Conservation (phyloP, 2,888 invertebrate genomes). For the Notodonta ziczac region DNA sequence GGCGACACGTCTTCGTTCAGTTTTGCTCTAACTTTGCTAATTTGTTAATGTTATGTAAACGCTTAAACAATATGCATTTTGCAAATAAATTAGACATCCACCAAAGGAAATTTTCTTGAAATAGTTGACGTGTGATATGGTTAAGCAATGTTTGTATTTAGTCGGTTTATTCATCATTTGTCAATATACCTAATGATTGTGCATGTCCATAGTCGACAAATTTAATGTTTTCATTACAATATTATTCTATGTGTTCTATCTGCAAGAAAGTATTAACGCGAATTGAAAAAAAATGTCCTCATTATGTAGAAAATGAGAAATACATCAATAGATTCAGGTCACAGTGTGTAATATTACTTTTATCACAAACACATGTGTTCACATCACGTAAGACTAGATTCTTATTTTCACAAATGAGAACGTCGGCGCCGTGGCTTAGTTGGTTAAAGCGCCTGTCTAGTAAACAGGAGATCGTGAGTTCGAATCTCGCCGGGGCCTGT, state of each 20-base stretch:
- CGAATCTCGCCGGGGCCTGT: conserved; percentile 80
- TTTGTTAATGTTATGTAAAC: conserved; percentile 37
- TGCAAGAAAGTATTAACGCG: not conserved
- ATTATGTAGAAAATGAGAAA: not conserved
- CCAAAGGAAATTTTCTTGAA: not conserved
- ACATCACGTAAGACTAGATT: not conserved
- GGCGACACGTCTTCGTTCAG: conserved; percentile 35
- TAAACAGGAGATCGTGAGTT: conserved; percentile 82
- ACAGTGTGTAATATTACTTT: not conserved
- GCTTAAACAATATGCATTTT: conserved; percentile 18
- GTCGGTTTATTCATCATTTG: too few relatives aligned
- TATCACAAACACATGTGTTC: not conserved
- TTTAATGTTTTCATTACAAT: too few relatives aligned
- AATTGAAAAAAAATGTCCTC: conserved; percentile 10
- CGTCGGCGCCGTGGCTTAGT: conserved; percentile 78
- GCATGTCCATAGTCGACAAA: too few relatives aligned
- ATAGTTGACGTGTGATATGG: too few relatives aligned
- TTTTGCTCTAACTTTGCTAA: conserved; percentile 44
- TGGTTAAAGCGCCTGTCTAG: conserved; percentile 83
- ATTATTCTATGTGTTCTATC: too few relatives aligned
- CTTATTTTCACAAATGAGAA: rapidly evolving
- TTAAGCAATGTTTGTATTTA: too few relatives aligned
- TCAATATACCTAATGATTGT: too few relatives aligned
- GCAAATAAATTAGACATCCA: not conserved
- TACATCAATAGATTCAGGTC: not conserved